Percentiles rank a stretch among this genome's conserved stretches.
Conservation (phyloP, 2,888 invertebrate genomes). For the Machimus rusticus region DNA sequence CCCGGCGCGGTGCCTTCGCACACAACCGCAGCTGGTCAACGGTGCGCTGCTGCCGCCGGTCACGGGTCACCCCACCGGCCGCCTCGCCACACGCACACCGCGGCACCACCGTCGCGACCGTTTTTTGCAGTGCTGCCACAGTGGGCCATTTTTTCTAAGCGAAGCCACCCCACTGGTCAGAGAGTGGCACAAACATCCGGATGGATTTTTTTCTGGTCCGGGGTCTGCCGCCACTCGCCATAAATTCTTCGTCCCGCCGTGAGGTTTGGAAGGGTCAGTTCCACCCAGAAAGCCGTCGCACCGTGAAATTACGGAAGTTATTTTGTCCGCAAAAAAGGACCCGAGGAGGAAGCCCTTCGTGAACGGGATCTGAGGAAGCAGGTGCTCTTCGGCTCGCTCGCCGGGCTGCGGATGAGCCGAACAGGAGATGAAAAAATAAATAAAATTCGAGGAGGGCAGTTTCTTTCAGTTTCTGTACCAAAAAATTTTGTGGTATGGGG, state of each 20-base stretch:
- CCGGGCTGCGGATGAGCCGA: neutral
- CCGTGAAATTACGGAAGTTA: slow-evolving; percentile 3
- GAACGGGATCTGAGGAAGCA: neutral
- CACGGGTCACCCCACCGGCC: neutral
- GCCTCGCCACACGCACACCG: neutral
- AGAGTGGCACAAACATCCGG: neutral
- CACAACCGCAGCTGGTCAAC: neutral
- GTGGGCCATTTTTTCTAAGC: neutral
- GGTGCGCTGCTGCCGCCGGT: too few species aligned
- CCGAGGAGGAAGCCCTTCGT: neutral
- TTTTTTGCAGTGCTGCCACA: neutral
- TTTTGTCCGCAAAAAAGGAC: neutral
- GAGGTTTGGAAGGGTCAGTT: slow-evolving; percentile 37
- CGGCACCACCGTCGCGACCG: neutral
- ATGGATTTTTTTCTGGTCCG: neutral
- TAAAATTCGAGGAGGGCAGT: neutral
- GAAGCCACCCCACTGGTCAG: neutral
- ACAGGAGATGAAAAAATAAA: neutral
- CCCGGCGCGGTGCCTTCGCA: neutral
- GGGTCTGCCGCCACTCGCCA: neutral
- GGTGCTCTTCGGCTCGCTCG: neutral
- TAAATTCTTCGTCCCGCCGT: neutral
- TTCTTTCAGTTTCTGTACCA: neutral
- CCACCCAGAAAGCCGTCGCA: slow-evolving; percentile 20
- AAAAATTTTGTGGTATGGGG: neutral